A percentile compares a stretch with the other conserved stretches of the same genome.
Evolutionary conservation across 2,797 vertebrate species (phyloP).

Genomic region (Fistularia tabacaria): DNA sequence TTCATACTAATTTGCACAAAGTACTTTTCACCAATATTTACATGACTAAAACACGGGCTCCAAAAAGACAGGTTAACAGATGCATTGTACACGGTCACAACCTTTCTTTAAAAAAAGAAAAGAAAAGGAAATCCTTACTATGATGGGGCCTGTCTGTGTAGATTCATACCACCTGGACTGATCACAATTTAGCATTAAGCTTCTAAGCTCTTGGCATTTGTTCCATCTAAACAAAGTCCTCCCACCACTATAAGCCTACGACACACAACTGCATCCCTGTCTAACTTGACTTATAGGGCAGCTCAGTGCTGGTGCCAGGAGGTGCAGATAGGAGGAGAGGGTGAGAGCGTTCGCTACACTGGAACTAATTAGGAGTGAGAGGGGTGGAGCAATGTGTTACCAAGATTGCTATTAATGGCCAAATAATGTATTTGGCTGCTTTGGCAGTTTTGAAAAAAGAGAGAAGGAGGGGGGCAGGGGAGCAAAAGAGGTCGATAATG

Average conservation of each 20-base stretch:
- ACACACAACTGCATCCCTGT: slow-evolving; percentile 29
- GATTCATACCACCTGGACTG: slow-evolving; percentile 8
- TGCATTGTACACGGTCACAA: no score
- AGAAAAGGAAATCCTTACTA: neutral
- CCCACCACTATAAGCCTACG: slow-evolving; percentile 12
- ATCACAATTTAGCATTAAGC: slow-evolving; percentile 32
- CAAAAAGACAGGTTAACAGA: no score
- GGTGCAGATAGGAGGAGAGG: slow-evolving; percentile 30
- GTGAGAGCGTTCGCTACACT: slow-evolving; percentile 26
- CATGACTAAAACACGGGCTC: no score
- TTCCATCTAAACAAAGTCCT: slow-evolving; percentile 24
- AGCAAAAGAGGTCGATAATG: slow-evolving; percentile 52
- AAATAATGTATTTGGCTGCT: slow-evolving; percentile 68
- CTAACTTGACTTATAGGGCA: slow-evolving; percentile 49
- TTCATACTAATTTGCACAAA: no score
- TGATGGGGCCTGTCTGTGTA: neutral
- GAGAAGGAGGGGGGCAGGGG: slow-evolving; percentile 31
- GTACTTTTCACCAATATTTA: no score
- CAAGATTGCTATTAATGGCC: slow-evolving; percentile 58
- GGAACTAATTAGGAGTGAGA: slow-evolving; percentile 37
- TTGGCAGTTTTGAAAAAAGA: slow-evolving; percentile 60
- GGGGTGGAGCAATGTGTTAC: slow-evolving; percentile 34
- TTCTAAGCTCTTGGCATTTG: slow-evolving; percentile 41
- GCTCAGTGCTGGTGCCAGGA: slow-evolving; percentile 51
- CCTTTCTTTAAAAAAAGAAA: neutral